A percentile compares a stretch with the other conserved stretches of the same genome.
phyloP scores from a whole-genome alignment of 1,140 invertebrate genomes.

The Drosophila baimaii region DNA sequence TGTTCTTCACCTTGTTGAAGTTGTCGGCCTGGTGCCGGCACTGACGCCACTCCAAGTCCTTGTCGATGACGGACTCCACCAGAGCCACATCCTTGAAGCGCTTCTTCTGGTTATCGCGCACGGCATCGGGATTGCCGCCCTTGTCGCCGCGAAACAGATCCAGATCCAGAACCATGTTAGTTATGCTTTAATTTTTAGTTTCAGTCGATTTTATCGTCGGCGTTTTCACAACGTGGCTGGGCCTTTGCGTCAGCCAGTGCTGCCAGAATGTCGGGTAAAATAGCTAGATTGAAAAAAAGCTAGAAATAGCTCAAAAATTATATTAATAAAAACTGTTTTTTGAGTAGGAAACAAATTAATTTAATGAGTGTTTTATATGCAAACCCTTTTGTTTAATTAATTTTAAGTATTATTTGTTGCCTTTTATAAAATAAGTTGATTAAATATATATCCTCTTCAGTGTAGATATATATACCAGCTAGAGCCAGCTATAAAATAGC shows the following conservation, averaged over 20 bases:
- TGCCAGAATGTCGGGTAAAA: not conserved
- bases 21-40: conserved; percentile 95
- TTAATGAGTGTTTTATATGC: no score
- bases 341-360: no score
- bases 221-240: conserved; percentile 73
- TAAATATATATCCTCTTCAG: no score
- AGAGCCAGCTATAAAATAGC: no score
- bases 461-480: no score
- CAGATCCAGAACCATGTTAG: conserved; percentile 97
- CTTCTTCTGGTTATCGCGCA: conserved; percentile 96
- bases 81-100: conserved; percentile 96
- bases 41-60: conserved; percentile 96
- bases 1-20: conserved; percentile 97
- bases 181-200: conserved; percentile 15
- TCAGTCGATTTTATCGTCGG: conserved; percentile 38
- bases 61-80: conserved; percentile 95
- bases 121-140: conserved; percentile 95
- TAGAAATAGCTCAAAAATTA: not conserved
- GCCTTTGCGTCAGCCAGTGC: conserved; percentile 41
- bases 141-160: conserved; percentile 98
- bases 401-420: no score
- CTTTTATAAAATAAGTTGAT: no score
- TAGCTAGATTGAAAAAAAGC: not conserved
- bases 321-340: no score
- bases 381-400: no score